phyloP scores from a whole-genome alignment of 2,797 vertebrate species.

The Acipenser transmontanus region DNA sequence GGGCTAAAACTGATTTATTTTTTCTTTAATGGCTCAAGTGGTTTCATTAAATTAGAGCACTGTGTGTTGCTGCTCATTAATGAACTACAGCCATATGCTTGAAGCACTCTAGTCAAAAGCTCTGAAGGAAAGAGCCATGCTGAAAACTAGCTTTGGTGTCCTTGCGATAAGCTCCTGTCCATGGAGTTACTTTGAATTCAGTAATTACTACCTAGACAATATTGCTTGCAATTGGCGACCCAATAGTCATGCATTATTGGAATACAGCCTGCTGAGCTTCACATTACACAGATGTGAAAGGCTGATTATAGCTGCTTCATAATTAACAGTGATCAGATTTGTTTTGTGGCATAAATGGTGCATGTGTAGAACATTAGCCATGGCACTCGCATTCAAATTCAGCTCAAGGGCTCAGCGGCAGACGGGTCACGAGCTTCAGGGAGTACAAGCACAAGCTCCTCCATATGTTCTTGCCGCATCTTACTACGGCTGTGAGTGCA shows the following conservation, averaged over 20 bases:
- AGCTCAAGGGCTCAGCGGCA: conserved; percentile 95
- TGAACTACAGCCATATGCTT: conserved; percentile 93
- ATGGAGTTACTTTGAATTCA: conserved; percentile 73
- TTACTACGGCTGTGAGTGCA: conserved; percentile 87
- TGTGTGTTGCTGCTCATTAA: conserved; percentile 90
- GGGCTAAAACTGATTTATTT: conserved; percentile 67
- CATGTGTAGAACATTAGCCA: conserved; percentile 97
- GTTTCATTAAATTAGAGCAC: conserved; percentile 94
- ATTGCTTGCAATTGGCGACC: conserved; percentile 71
- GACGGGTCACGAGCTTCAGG: conserved; percentile 97
- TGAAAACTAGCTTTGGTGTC: conserved; percentile 63
- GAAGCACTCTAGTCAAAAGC: conserved; percentile 79
- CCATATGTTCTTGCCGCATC: conserved; percentile 97
- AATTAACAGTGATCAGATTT: conserved; percentile 99
- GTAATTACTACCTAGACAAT: conserved; percentile 75
- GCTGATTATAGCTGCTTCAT: conserved; percentile 93
- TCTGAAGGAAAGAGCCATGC: conserved; percentile 65
- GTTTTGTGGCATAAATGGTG: conserved; percentile 98
- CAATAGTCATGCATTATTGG: conserved; percentile 79
- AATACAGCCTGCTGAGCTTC: conserved; percentile 71
- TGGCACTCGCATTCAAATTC: conserved; percentile 96
- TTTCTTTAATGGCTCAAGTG: conserved; percentile 83
- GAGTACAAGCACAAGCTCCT: conserved; percentile 95
- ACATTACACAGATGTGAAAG: conserved; percentile 80
- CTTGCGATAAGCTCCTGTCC: conserved; percentile 73